phyloP scores from a whole-genome alignment of 2,113 vertebrate species.

The Dicaeum eximium region DNA sequence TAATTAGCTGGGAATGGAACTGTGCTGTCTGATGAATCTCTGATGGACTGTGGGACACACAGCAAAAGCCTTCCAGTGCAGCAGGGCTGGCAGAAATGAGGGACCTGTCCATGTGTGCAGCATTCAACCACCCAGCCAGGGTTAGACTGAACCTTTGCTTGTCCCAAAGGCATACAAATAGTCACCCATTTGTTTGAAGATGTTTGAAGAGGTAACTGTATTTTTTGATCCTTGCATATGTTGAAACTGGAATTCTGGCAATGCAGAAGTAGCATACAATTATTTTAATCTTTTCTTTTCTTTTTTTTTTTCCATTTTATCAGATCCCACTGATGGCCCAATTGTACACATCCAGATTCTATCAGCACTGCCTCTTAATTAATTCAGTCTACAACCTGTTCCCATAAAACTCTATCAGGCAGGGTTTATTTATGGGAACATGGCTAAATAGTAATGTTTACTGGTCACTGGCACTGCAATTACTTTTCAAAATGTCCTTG shows the following conservation, averaged over 20 bases:
- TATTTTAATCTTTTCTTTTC: neutral
- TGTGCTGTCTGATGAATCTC: neutral
- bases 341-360: accelerated
- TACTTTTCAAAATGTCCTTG: neutral
- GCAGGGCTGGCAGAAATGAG: neutral
- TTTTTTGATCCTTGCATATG: neutral
- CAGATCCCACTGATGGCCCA: neutral
- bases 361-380: neutral
- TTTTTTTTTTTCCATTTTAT: neutral
- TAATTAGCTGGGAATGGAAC: neutral
- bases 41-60: too few relatives aligned
- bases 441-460: neutral
- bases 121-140: neutral
- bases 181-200: neutral
- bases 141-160: neutral
- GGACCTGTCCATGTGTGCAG: neutral
- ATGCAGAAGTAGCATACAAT: neutral
- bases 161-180: neutral
- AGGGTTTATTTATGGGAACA: neutral
- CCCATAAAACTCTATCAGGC: neutral
- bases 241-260: neutral
- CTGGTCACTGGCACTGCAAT: neutral
- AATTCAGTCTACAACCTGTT: neutral
- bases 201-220: neutral
- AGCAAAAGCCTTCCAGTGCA: neutral